Evolutionary conservation across 1,140 invertebrate species (phyloP), one percentile per base, ranked within the genome.

Genomic region (Sweltsa coloradensis): DNA sequence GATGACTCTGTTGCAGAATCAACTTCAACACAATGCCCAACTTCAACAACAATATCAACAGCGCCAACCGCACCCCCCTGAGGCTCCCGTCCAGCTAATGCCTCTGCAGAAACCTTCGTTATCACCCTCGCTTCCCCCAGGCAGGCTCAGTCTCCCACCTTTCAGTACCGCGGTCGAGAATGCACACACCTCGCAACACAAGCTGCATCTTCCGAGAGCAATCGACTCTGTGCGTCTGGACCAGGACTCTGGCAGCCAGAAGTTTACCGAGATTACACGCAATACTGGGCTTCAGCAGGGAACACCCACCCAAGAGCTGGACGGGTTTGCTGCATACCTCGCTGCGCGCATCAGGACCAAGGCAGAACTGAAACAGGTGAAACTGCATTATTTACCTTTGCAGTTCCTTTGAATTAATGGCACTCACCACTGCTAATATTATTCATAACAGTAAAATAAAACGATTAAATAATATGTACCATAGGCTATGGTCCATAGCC

Each of bases 271-370:
- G n/a, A n/a, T n/a, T n/a, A n/a, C n/a, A n/a, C n/a, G n/a, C n/a
- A n/a, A n/a, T n/a, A n/a, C n/a, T n/a, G n/a, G n/a, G n/a, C n/a
- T n/a, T n/a, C n/a, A n/a, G n/a, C n/a, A n/a, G n/a, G n/a, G n/a
- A n/a, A n/a, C n/a, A n/a, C n/a, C n/a, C n/a, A n/a, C n/a, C n/a
- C n/a, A n/a, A 19, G 66, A 69, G 53, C 53, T 64, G 29, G 74
- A 76, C 58, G 72, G 72, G 13, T 53, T 74, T 11, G 64, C 67
- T 54, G 66, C 68, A 18, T 68, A 67, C 39, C 61, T 83, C 37
- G 73, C 79, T 7, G 79, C 83, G 9, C 72, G 85, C 55, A 86
- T 87, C 52, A 69, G 83, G 41, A 89, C 85, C 2, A 87, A 87
- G 66, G 85, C 80, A 2, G 85, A 89, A 65, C 62, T 86, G 16